phyloP scores from a whole-genome alignment of 2,113 vertebrate genomes.

The Cygnus atratus region DNA sequence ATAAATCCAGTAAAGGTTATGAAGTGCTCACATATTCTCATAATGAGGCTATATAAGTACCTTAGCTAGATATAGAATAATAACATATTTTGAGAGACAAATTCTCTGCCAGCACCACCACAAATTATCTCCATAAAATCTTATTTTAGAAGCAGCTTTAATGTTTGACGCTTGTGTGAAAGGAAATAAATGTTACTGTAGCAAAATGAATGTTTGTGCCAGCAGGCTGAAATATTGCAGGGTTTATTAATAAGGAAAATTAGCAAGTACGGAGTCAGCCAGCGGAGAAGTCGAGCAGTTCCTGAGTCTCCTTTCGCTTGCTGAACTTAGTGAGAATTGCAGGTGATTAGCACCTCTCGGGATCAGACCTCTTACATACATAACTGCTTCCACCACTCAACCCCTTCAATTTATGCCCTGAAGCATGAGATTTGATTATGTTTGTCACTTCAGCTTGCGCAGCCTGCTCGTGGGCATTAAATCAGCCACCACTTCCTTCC shows the following conservation, averaged over 20 bases:
- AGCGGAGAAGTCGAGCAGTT: background rate
- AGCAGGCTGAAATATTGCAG: conserved; percentile 39
- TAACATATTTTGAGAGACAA: background rate
- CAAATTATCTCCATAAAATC: conserved; percentile 50
- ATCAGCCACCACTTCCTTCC: conserved; percentile 24
- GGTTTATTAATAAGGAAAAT: conserved; percentile 49
- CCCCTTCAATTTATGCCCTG: conserved; percentile 53
- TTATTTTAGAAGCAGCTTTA: conserved; percentile 53
- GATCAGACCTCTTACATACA: conserved; percentile 2
- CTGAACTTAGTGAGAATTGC: background rate
- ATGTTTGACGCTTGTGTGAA: conserved; percentile 31
- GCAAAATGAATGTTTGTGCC: conserved; percentile 55
- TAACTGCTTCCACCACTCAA: conserved; percentile 4
- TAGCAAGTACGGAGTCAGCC: background rate
- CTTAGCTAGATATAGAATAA: conserved; percentile 2
- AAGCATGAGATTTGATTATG: conserved; percentile 64
- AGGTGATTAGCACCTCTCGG: conserved; percentile 39
- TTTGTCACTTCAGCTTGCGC: conserved; percentile 29
- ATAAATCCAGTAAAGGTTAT: background rate
- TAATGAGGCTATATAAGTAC: background rate
- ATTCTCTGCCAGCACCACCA: background rate
- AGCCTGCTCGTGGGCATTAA: conserved; percentile 42
- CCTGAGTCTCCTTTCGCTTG: background rate
- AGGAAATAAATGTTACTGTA: conserved; percentile 47
- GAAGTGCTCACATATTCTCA: background rate